phyloP scores from a whole-genome alignment of 2,797 vertebrate species.

The Acanthopagrus latus region DNA sequence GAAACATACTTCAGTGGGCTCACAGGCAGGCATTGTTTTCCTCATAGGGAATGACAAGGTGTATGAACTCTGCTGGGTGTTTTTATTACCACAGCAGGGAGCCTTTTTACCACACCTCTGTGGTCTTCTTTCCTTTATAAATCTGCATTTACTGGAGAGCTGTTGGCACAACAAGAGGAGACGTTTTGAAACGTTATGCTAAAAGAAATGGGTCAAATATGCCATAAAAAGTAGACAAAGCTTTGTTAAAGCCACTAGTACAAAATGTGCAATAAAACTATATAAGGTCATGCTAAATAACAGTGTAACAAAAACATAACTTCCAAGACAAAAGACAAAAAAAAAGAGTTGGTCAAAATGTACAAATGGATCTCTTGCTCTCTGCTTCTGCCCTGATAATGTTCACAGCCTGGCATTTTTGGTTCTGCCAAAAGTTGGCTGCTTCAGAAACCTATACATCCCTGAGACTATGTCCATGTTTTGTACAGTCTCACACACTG shows the following conservation, averaged over 20 bases:
- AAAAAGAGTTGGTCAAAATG: not conserved
- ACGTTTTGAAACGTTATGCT: not conserved
- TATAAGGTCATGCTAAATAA: not conserved
- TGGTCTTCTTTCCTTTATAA: not conserved
- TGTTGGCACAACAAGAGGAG: not conserved
- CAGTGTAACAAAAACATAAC: not conserved
- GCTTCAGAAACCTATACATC: no score
- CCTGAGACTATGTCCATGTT: no score
- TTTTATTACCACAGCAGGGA: constrained; percentile 6
- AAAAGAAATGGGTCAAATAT: not conserved
- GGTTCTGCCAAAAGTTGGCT: no score
- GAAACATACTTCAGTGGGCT: constrained; percentile 34
- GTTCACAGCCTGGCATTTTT: no score
- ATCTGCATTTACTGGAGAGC: not conserved
- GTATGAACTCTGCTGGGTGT: constrained; percentile 20
- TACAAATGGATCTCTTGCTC: not conserved
- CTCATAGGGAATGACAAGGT: constrained; percentile 8
- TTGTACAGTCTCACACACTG: no score
- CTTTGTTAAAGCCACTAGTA: not conserved
- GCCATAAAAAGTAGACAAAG: not conserved
- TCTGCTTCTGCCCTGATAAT: no score
- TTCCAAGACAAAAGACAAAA: not conserved
- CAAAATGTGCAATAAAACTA: not conserved
- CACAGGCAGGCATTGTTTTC: constrained; percentile 28
- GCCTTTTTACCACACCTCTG: constrained; percentile 2